A percentile compares a stretch with the other conserved stretches of the same genome.
Evolutionary conservation across 2,797 vertebrate species (phyloP).

Genomic region (Enteromius fasciolatus): DNA sequence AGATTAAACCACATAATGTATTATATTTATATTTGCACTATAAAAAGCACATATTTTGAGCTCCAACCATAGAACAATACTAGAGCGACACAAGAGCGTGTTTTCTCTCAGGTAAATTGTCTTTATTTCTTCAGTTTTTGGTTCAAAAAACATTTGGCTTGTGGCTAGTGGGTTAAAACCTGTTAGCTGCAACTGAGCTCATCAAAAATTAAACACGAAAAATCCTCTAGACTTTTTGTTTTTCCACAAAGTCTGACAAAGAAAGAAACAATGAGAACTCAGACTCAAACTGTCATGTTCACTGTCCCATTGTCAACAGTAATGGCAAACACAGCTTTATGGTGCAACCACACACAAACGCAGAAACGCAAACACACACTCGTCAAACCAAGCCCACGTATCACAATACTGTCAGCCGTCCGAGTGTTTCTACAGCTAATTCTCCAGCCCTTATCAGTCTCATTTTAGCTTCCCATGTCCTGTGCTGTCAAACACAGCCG

Average conservation of each 20-base stretch:
- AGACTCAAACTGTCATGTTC: conserved; percentile 20
- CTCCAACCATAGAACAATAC: neutral
- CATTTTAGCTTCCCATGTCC: conserved; percentile 28
- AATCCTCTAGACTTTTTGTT: conserved; percentile 13
- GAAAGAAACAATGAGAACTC: conserved; percentile 5
- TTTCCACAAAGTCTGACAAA: conserved; percentile 22
- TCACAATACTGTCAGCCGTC: conserved; percentile 32
- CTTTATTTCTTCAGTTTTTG: neutral
- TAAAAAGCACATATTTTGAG: neutral
- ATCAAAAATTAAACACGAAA: conserved; percentile 6
- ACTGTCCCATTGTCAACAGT: conserved; percentile 22
- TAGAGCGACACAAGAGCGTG: neutral
- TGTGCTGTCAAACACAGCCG: conserved; percentile 33
- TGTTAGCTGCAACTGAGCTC: neutral
- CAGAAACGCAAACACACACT: conserved; percentile 12
- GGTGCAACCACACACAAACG: conserved; percentile 27
- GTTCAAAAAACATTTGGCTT: neutral
- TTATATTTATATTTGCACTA: neutral
- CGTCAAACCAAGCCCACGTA: conserved; percentile 7
- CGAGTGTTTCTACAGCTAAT: conserved; percentile 1
- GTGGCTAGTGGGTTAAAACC: neutral
- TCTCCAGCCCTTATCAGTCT: conserved; percentile 37
- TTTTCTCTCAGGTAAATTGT: conserved; percentile 1
- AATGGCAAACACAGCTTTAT: conserved; percentile 35
- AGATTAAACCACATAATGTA: neutral